Evolutionary conservation across 2,888 invertebrate species (phyloP).

Genomic region (Drosophila neotestacea): DNA sequence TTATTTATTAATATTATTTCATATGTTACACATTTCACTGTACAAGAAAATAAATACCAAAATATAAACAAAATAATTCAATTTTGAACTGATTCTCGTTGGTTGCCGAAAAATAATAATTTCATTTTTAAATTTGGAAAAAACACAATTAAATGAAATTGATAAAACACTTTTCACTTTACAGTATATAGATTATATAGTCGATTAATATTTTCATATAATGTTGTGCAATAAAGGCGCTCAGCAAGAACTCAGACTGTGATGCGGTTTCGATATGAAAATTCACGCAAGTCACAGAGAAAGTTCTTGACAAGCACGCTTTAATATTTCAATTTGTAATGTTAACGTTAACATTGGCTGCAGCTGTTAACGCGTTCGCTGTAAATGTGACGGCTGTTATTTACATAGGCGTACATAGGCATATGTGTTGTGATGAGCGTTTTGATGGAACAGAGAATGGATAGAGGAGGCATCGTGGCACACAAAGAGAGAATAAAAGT

Average conservation of each 20-base stretch:
- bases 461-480: constrained; percentile 8
- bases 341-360: constrained; percentile 14
- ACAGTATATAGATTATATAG: not conserved
- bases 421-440: constrained; percentile 16
- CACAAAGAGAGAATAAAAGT: constrained; percentile 6
- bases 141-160: constrained; percentile 9
- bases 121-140: constrained; percentile 4
- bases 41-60: constrained; percentile 23
- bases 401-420: constrained; percentile 37
- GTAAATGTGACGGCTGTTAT: constrained; percentile 36
- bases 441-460: constrained; percentile 10
- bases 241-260: constrained; percentile 98
- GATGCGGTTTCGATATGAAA: constrained; percentile 88
- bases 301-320: constrained; percentile 88
- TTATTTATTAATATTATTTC: constrained; percentile 1
- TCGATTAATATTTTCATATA: constrained; percentile 58
- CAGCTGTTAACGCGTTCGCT: not conserved
- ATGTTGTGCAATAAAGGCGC: constrained; percentile 85
- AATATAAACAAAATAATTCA: constrained; percentile 63
- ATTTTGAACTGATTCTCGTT: constrained; percentile 84
- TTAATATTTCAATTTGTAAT: constrained; percentile 38
- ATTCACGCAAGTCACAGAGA: constrained; percentile 91
- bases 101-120: constrained; percentile 56
- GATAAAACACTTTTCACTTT: constrained; percentile 12
- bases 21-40: constrained; percentile 39